These are phyloP conservation scores for Oreochromis mossambicus DNA, from an alignment of 2,797 vertebrate genomes.

Conservation along the genomic window DNA sequence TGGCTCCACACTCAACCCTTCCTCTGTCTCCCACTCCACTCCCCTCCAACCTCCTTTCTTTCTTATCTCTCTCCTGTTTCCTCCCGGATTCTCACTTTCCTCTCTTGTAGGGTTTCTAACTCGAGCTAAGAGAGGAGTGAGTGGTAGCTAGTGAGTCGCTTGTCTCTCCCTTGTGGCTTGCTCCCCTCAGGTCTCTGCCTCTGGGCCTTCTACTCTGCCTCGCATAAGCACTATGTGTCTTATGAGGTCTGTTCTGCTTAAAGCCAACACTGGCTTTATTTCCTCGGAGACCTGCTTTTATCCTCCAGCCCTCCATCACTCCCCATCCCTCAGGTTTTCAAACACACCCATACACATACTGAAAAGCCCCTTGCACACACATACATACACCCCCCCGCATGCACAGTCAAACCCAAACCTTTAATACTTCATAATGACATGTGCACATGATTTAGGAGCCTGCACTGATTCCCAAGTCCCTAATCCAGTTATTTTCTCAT, in stretches of 20 bases:
- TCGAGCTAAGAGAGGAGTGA: slow-evolving; percentile 61
- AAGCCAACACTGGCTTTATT: slow-evolving; percentile 78
- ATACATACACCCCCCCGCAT: slow-evolving; percentile 21
- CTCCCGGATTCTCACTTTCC: slow-evolving; percentile 58
- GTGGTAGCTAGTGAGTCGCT: slow-evolving; percentile 61
- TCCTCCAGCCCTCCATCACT: slow-evolving; percentile 71
- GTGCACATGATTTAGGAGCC: slow-evolving; percentile 75
- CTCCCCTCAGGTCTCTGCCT: slow-evolving; percentile 70
- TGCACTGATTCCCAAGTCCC: slow-evolving; percentile 75
- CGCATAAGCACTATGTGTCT: slow-evolving; percentile 73
- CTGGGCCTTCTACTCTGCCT: slow-evolving; percentile 67
- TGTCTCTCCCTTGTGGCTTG: slow-evolving; percentile 65
- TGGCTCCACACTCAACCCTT: slow-evolving; percentile 42
- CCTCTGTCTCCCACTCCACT: slow-evolving; percentile 37
- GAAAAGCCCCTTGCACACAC: slow-evolving; percentile 17
- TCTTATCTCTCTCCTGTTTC: slow-evolving; percentile 56
- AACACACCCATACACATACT: slow-evolving; percentile 58
- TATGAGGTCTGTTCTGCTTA: slow-evolving; percentile 79
- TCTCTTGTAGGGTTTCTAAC: slow-evolving; percentile 61
- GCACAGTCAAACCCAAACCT: slow-evolving; percentile 66
- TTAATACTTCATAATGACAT: slow-evolving; percentile 78
- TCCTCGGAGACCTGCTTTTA: slow-evolving; percentile 77
- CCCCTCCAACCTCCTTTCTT: slow-evolving; percentile 49
- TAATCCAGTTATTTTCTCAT: slow-evolving; percentile 81
- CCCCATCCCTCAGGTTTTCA: slow-evolving; percentile 70